Percentiles rank a stretch among this genome's conserved stretches.
Evolutionary conservation across 2,113 vertebrate genomes (phyloP).

Genomic region (Oncorhynchus keta): DNA sequence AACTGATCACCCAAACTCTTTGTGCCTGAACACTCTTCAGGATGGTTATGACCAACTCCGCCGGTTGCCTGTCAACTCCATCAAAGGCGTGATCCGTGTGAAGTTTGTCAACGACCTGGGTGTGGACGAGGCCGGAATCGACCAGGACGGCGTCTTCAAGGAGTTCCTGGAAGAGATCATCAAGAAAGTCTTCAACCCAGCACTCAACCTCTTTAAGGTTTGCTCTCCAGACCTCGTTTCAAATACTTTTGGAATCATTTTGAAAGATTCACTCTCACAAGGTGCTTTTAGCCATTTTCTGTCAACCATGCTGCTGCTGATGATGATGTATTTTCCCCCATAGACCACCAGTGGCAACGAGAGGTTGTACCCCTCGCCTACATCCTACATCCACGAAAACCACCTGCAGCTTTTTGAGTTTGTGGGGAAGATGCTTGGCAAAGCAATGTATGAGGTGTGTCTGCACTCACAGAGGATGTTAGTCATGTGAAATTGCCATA

Average conservation of each 20-base stretch:
- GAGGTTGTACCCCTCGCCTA: conserved; percentile 93
- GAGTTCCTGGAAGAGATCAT: conserved; percentile 99
- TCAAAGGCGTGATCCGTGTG: conserved; percentile 96
- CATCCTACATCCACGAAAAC: conserved; percentile 96
- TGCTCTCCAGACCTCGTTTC: neutral
- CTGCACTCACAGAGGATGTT: neutral
- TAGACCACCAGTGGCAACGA: conserved; percentile 97
- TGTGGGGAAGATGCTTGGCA: conserved; percentile 98
- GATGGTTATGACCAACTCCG: conserved; percentile 96
- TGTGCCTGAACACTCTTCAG: conserved; percentile 56
- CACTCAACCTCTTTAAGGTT: conserved; percentile 96
- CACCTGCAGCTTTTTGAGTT: conserved; percentile 98
- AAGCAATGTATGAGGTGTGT: conserved; percentile 94
- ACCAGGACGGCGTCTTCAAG: conserved; percentile 98
- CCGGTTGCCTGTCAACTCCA: conserved; percentile 90
- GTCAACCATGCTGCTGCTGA: neutral
- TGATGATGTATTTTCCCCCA: conserved; percentile 19
- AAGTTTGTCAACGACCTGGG: conserved; percentile 98
- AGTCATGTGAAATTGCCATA: neutral
- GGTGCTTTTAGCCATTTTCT: neutral
- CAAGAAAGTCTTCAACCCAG: conserved; percentile 97
- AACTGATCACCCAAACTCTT: no score
- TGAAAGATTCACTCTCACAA: no score
- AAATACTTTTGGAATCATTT: no score
- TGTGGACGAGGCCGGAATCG: conserved; percentile 95